Base-by-base conservation (phyloP, 2,797 vertebrate genomes). In the Eurystomus glaucurus region DNA sequence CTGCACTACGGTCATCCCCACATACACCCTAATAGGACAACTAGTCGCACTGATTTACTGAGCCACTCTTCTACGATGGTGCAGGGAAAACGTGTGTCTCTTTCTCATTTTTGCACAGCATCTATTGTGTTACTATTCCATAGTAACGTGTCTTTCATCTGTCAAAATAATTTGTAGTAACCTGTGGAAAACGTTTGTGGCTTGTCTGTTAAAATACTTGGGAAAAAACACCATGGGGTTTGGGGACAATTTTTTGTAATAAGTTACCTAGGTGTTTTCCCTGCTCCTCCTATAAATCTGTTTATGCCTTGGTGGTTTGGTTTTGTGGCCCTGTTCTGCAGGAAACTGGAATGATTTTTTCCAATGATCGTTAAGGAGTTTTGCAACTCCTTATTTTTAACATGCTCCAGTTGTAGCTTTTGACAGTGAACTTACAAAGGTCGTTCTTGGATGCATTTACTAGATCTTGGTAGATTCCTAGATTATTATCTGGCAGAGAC, bases 241-340 rank as follows among this genome's bases (percentile, higher is more conserved):
- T 8, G 14, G 39, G 11, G 23, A 45, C 10, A 18, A 4, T 11
- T 22, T 54, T 88, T 43, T n/a, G 13, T 81, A 62, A 25, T 19
- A 62, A 35, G 2, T 33, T 52, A 16, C 1, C 5, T 64, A 12
- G 14, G 6, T 75, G 10, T 92, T 93, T 84, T 48, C 9, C 20
- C 9, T 0, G 0, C 50, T 35, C 5, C 13, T 55, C 7, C 33
- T 57, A 2, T 51, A 52, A 28, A 55, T 18, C 51, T n/a, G 3
- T 70, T 77, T 0, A 0, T 77, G 28, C 22, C n/a, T 58, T 61
- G 26, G 7, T 82, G 23, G 79, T 92, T 88, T 61, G 50, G 35
- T 58, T 84, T 75, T 35, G 14, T 52, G 23, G 6, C 23, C 16
- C 17, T 57, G 19, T 69, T 88, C 70, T 71, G 17, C 5, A 13